Base-by-base conservation (phyloP, 2,888 invertebrate genomes). In the Limnephilus marmoratus region DNA sequence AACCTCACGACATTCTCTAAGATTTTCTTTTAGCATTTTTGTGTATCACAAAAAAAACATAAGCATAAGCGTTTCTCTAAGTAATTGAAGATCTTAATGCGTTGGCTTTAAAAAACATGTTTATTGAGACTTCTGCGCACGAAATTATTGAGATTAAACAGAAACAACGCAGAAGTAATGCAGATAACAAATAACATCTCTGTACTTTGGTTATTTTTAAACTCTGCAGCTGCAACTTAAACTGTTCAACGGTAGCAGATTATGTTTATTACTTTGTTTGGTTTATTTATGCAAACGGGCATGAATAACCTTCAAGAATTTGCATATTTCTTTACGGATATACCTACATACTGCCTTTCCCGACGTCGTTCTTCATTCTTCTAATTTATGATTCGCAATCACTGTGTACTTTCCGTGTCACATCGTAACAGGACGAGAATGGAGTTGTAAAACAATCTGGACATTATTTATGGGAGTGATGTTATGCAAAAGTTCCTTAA, bases 401-500 rank as follows among this genome's bases (percentile, higher is more conserved):
- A 41, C 49, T 49, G 81, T 81, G 82, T 90, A 90, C 80, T 81
- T 89, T 81, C 18, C 81, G 34, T 81, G 90, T 90, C 90, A 81
- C n/a, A 18, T 68, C 41, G 90, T 85, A 49, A 90, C 29, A 89
- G n/a, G 53, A 80, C 29, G 12, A 88, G 86, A 88, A 88, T 91
- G 81, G 53, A 91, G 91, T 88, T 82, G 49, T 49, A 88, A 81
- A 91, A 82, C 49, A 81, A 53, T 91, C 49, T 37, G 80, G 88
- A 91, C 15, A 49, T 91, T 80, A 91, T 91, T 87, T 91, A 88
- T 88, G 91, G 45, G 34, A 80, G 24, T 24, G 24, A 24, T 68
- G 68, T 68, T 68, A 68, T 68, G 68, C 68, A 68, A 68, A 68
- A 68, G 24, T 68, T 4, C 9, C 24, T 24, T 24, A 68, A 24